Evolutionary conservation across 2,888 invertebrate genomes (phyloP), one percentile per base, ranked within the genome.

Genomic region (Drosophila eohydei): DNA sequence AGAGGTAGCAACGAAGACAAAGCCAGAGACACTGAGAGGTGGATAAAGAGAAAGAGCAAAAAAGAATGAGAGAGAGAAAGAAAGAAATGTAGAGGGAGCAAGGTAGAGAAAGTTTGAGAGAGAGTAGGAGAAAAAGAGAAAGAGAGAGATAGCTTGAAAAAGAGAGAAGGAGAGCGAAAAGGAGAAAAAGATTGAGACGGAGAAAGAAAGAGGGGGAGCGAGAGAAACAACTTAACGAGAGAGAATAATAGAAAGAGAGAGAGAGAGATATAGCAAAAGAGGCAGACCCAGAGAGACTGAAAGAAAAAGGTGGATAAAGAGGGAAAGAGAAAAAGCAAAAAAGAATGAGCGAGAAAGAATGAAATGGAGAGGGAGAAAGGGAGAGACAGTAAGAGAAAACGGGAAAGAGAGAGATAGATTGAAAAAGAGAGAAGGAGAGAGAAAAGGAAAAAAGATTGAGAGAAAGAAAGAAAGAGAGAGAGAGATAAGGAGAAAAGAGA

Each of bases 401-500:
- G 11, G n/a, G 11, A 32, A 0, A 50, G 2, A 11, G 16, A 34
- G 0, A 32, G 7, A 16, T 1, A 7, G 9, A 3, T 0, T 1
- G 6, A 6, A 14, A 38, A 6, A 14, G n/a, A n/a, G 38, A 38
- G 38, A 51, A 0, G 5, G 1, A 5, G 5, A 6, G 34, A 16
- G 3, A 3, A 1, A 5, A 1, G 9, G 16, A 32, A 21, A 0
- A 3, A 4, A 16, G 16, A 5, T 0, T 32, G 0, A 0, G 5
- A 32, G 9, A 16, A 2, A n/a, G 2, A 14, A 6, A 14, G 1
- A 14, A 3, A 26, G 9, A 9, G 14, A 5, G 38, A 14, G 14
- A 36, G 12, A 36, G 3, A n/a, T 6, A 12, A 9, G 4, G 36
- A 12, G 4, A 14, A 38, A 6, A 14, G n/a, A n/a, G 38, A 38